Conservation (phyloP, 2,797 vertebrate species). For the Pipistrellus pipistrellus region DNA sequence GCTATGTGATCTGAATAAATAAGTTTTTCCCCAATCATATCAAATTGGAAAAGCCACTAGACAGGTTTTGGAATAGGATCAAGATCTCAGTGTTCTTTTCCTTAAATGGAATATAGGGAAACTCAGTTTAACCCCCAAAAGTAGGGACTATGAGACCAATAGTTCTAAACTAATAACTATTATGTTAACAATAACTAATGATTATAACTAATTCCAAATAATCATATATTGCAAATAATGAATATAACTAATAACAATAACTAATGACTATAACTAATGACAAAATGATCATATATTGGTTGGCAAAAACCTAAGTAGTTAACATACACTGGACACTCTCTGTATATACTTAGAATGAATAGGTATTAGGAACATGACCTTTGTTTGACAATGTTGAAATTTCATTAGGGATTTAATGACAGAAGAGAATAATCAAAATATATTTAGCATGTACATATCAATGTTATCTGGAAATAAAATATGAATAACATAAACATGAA, state of each 20-base stretch:
- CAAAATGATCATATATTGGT: not conserved
- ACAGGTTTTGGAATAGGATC: not conserved
- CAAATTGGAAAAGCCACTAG: not conserved
- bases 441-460: not conserved
- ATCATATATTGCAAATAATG: too few species aligned
- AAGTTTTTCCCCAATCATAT: not conserved
- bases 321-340: not conserved
- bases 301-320: not conserved
- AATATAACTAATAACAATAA: too few species aligned
- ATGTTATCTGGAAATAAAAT: not conserved
- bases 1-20: not conserved
- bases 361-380: not conserved
- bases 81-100: not conserved
- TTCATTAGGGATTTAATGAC: not conserved
- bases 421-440: constrained; percentile 7
- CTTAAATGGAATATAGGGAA: not conserved
- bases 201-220: too few species aligned
- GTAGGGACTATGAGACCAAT: not conserved
- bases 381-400: constrained; percentile 9
- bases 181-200: too few species aligned
- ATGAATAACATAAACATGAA: not conserved
- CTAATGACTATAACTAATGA: not conserved
- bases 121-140: not conserved
- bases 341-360: not conserved
- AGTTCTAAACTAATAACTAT: too few species aligned